phyloP scores from a whole-genome alignment of 2,113 vertebrate genomes.

The Sclerurus mexicanus region DNA sequence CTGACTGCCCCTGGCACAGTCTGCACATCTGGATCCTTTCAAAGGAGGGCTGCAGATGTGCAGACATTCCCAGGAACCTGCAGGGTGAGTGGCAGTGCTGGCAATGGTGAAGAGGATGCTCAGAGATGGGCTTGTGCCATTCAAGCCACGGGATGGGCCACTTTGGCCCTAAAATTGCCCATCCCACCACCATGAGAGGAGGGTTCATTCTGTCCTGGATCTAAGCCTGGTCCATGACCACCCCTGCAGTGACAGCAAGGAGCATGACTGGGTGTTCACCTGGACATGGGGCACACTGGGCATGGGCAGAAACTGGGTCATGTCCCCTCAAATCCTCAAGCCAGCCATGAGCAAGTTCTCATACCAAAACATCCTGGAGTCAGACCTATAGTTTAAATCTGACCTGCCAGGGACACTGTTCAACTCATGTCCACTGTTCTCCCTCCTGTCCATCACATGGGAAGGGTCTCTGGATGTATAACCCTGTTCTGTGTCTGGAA shows the following conservation, averaged over 20 bases:
- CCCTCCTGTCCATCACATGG: background rate
- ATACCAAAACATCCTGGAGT: background rate
- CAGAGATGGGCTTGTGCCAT: fast-evolving
- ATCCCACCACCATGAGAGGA: background rate
- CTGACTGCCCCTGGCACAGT: slow-evolving; percentile 17
- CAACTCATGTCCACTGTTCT: background rate
- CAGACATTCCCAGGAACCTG: fast-evolving
- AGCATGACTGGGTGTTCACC: background rate
- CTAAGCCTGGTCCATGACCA: background rate
- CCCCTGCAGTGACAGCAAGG: background rate
- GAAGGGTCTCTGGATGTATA: background rate
- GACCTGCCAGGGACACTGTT: background rate
- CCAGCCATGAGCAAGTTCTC: background rate
- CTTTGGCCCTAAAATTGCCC: background rate
- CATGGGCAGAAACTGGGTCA: background rate
- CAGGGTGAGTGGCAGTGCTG: background rate
- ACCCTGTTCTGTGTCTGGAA: fast-evolving
- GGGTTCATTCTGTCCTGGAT: background rate
- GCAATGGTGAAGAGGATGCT: background rate
- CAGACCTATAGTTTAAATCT: background rate
- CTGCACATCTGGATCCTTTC: background rate
- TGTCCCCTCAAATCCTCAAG: background rate
- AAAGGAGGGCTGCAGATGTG: background rate
- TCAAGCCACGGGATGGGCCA: background rate
- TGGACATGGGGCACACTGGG: background rate